These are phyloP conservation scores for Athetis lepigone DNA, from an alignment of 2,888 invertebrate genomes.

Conservation along the genomic window DNA sequence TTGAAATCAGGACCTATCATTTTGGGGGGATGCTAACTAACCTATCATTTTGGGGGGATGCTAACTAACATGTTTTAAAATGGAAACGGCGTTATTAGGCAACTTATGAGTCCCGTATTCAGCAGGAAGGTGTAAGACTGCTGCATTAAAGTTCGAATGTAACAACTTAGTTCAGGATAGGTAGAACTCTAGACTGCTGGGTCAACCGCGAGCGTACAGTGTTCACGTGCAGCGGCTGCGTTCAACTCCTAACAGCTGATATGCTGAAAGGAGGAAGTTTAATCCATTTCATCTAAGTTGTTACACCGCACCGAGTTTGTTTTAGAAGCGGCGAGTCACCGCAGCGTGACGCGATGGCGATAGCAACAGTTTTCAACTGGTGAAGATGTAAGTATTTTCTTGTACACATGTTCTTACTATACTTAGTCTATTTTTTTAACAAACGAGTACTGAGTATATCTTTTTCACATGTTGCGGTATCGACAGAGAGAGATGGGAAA, in stretches of 20 bases:
- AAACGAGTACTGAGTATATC: too few species aligned
- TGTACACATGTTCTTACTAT: too few species aligned
- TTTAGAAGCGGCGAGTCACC: slow-evolving; percentile 21
- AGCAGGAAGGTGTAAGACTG: not conserved
- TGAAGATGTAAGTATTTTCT: not conserved
- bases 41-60: not conserved
- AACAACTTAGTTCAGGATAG: slow-evolving; percentile 17
- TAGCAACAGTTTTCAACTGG: slow-evolving; percentile 16
- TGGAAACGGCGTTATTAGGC: slow-evolving; percentile 2
- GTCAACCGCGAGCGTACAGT: slow-evolving; percentile 8
- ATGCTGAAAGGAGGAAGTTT: slow-evolving; percentile 50
- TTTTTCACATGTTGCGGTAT: too few species aligned
- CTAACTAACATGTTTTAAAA: too few species aligned
- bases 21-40: too few species aligned
- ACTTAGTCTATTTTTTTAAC: too few species aligned
- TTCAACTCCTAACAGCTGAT: slow-evolving; percentile 25
- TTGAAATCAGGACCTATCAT: slow-evolving; percentile 6
- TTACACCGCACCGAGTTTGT: slow-evolving; percentile 27
- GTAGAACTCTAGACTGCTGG: slow-evolving; percentile 7
- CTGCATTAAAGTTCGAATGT: not conserved
- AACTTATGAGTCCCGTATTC: not conserved
- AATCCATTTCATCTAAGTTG: slow-evolving; percentile 54
- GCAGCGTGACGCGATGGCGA: slow-evolving; percentile 18
- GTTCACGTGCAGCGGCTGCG: too few species aligned
- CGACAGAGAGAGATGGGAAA: too few species aligned